phyloP scores from a whole-genome alignment of 2,888 invertebrate genomes.

The Dioctria rufipes region DNA sequence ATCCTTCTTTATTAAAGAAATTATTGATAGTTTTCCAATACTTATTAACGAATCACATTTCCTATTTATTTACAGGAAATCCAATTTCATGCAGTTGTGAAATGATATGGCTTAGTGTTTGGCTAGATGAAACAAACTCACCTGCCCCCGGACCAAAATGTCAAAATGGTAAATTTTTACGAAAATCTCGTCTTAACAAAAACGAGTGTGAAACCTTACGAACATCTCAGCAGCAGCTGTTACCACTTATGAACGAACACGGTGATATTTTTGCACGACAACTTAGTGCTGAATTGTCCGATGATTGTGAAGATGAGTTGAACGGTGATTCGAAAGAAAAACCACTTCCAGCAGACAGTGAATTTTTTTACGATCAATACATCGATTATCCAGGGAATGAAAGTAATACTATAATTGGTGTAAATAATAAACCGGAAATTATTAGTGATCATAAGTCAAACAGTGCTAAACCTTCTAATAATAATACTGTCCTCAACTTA shows the following conservation, averaged over 20 bases:
- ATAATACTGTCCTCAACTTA: constrained; percentile 70
- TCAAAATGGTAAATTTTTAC: constrained; percentile 83
- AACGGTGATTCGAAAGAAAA: constrained; percentile 73
- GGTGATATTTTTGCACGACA: constrained; percentile 78
- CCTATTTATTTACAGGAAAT: constrained; percentile 75
- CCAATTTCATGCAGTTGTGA: constrained; percentile 87
- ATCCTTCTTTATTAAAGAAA: too few species aligned
- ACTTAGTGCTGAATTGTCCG: constrained; percentile 72
- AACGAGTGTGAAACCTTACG: constrained; percentile 76
- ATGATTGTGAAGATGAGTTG: constrained; percentile 72
- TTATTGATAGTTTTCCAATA: too few species aligned
- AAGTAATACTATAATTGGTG: constrained; percentile 67
- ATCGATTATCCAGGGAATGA: constrained; percentile 83
- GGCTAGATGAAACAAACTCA: constrained; percentile 83
- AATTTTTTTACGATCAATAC: constrained; percentile 88
- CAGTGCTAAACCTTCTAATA: constrained; percentile 70
- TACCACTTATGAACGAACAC: constrained; percentile 78
- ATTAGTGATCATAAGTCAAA: constrained; percentile 68
- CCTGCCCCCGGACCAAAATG: constrained; percentile 81
- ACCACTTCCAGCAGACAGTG: constrained; percentile 82
- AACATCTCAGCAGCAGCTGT: constrained; percentile 72
- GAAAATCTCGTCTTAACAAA: constrained; percentile 80
- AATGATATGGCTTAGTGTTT: constrained; percentile 86
- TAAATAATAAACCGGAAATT: constrained; percentile 72
- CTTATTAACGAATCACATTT: too few species aligned